Percentiles rank a stretch among this genome's conserved stretches.
These are phyloP conservation scores for Rallus crepitans DNA, from an alignment of 2,797 vertebrate genomes.

Conservation along the genomic window DNA sequence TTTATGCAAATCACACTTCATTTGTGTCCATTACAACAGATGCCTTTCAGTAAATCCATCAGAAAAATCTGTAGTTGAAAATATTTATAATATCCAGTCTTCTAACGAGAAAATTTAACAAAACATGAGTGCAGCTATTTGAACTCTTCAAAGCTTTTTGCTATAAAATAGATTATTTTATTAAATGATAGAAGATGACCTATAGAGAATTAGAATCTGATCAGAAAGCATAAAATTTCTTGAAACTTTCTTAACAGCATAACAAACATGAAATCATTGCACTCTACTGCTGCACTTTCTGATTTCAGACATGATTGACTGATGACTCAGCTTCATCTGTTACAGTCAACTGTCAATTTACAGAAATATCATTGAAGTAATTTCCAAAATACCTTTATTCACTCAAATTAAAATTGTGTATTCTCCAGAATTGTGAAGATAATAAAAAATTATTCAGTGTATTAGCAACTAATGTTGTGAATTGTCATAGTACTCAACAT, in stretches of 20 bases:
- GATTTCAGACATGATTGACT: background rate
- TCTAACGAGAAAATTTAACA: background rate
- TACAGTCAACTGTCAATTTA: background rate
- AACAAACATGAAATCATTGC: background rate
- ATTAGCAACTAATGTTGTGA: background rate
- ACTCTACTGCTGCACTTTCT: background rate
- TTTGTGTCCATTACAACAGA: background rate
- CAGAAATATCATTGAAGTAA: constrained; percentile 26
- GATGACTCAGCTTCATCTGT: constrained; percentile 42
- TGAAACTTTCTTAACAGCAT: background rate
- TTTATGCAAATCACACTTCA: background rate
- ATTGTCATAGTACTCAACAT: background rate
- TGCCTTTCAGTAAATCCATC: background rate
- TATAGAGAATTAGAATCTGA: background rate
- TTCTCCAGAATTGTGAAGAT: background rate
- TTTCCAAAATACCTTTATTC: constrained; percentile 17
- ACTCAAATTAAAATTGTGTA: background rate
- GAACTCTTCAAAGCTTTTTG: background rate
- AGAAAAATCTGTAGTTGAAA: background rate
- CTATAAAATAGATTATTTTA: background rate
- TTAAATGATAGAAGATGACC: background rate
- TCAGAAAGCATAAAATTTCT: background rate
- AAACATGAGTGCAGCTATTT: background rate
- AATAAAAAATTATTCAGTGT: background rate
- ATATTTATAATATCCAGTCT: background rate